These are phyloP conservation scores for Leptinotarsa lineolata DNA, from an alignment of 1,140 invertebrate genomes.

Conservation along the genomic window DNA sequence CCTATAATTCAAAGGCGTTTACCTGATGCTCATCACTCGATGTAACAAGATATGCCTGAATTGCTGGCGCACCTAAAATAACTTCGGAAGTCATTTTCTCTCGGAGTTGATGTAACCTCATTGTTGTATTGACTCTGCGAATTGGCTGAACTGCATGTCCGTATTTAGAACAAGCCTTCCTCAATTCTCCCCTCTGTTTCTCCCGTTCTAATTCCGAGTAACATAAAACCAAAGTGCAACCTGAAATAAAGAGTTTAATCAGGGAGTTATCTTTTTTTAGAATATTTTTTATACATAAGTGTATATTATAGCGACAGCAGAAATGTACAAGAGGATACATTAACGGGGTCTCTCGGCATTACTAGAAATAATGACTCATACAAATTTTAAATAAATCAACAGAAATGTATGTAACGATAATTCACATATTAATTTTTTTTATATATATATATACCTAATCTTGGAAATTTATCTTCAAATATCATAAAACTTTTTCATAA, in stretches of 20 bases:
- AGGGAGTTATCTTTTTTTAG: too few species aligned
- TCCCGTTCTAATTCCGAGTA: slow-evolving; percentile 26
- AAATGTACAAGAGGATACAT: too few species aligned
- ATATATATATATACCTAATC: too few species aligned
- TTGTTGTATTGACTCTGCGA: slow-evolving; percentile 47
- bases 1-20: neutral
- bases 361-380: too few species aligned
- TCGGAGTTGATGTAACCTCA: slow-evolving; percentile 62
- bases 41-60: slow-evolving; percentile 77
- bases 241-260: neutral
- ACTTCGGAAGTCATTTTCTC: slow-evolving; percentile 68
- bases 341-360: too few species aligned
- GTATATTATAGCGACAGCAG: too few species aligned
- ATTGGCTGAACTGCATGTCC: slow-evolving; percentile 44
- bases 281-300: too few species aligned
- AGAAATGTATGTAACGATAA: too few species aligned
- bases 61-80: slow-evolving; percentile 64
- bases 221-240: neutral
- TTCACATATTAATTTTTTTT: too few species aligned
- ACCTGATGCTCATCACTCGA: slow-evolving; percentile 81
- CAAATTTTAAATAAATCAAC: too few species aligned
- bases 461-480: too few species aligned
- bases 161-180: slow-evolving; percentile 48
- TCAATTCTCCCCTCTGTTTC: slow-evolving; percentile 41
- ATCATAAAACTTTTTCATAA: too few species aligned